These are phyloP conservation scores for Chironomus riparius DNA, from an alignment of 2,888 invertebrate species.

Conservation along the genomic window DNA sequence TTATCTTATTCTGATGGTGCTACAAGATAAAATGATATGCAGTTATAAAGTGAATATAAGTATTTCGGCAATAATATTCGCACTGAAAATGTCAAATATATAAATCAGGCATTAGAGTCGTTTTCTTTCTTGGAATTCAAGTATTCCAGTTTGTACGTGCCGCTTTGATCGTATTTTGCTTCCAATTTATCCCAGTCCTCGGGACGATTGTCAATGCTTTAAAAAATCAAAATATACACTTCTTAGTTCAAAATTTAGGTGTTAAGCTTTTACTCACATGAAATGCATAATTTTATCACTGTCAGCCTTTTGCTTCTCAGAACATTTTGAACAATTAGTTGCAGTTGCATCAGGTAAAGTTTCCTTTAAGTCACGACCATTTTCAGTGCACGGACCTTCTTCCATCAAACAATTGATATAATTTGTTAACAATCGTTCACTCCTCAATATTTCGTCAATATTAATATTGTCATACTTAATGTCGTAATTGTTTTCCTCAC, in stretches of 20 bases:
- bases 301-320: constrained; percentile 53
- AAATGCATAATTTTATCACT: constrained; percentile 55
- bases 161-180: constrained; percentile 53
- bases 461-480: constrained; percentile 61
- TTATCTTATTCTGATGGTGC: not conserved
- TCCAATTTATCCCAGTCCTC: constrained; percentile 51
- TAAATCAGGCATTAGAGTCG: constrained; percentile 26
- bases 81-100: too few relatives aligned
- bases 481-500: constrained; percentile 44
- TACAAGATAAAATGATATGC: not conserved
- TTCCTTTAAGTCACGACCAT: constrained; percentile 60
- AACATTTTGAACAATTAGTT: constrained; percentile 59
- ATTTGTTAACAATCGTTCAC: constrained; percentile 53
- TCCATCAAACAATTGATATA: constrained; percentile 59
- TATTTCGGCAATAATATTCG: not conserved
- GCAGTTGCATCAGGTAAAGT: constrained; percentile 61
- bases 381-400: constrained; percentile 55
- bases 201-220: constrained; percentile 41
- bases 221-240: too few relatives aligned
- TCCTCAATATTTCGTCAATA: constrained; percentile 55
- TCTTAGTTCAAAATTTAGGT: too few relatives aligned
- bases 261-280: constrained; percentile 40
- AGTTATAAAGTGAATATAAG: not conserved
- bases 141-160: constrained; percentile 52
- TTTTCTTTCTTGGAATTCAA: constrained; percentile 40